These are phyloP conservation scores for Ornithoptera priamus DNA, from an alignment of 2,888 invertebrate genomes.

Conservation along the genomic window DNA sequence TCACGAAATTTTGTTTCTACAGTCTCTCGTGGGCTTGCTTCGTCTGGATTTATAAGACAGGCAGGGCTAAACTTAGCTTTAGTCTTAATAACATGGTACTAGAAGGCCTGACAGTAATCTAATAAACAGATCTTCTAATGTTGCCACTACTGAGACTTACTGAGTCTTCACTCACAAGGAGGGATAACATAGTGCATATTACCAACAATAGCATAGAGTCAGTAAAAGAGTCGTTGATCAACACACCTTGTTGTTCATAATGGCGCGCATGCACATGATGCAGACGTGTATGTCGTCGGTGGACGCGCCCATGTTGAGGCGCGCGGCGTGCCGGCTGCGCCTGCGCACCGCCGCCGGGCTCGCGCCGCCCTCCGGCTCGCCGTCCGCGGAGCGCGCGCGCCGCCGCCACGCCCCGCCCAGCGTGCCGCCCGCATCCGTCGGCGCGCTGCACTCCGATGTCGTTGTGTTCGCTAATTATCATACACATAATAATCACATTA, in stretches of 20 bases:
- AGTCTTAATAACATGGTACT: too few relatives aligned
- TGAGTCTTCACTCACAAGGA: too few relatives aligned
- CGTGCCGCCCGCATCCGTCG: constrained; percentile 55
- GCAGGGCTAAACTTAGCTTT: too few relatives aligned
- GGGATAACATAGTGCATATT: too few relatives aligned
- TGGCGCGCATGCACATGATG: constrained; percentile 98
- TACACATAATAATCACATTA: background rate
- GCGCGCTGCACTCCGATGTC: constrained; percentile 67
- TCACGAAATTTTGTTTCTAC: too few relatives aligned
- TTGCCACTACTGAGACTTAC: too few relatives aligned
- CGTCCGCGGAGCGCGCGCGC: constrained; percentile 58
- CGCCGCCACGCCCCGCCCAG: constrained; percentile 65
- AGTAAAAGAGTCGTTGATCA: background rate
- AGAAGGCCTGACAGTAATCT: too few relatives aligned
- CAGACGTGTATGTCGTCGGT: constrained; percentile 99
- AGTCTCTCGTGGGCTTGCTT: too few relatives aligned
- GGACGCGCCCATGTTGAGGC: constrained; percentile 96
- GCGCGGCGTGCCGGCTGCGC: constrained; percentile 90
- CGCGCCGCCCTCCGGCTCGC: constrained; percentile 54
- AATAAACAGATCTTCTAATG: too few relatives aligned
- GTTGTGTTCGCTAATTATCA: constrained; percentile 59
- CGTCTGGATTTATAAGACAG: too few relatives aligned
- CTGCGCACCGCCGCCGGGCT: constrained; percentile 76
- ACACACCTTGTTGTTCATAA: constrained; percentile 98
- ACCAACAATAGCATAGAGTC: too few relatives aligned